Conservation (phyloP, 2,113 vertebrate species). For the Salvator merianae region DNA sequence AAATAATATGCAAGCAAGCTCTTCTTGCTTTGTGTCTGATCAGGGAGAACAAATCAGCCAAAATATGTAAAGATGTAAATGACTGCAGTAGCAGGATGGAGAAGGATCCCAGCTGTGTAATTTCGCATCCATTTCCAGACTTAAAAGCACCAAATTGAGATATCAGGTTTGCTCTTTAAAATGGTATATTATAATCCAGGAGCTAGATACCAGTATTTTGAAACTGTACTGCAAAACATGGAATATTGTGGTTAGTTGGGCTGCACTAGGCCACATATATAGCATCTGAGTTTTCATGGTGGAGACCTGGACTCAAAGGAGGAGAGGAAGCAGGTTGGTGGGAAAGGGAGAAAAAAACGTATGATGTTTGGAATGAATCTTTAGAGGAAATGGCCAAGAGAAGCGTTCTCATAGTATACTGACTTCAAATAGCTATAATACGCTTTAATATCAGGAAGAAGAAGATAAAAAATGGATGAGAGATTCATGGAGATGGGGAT, state of each 20-base stretch:
- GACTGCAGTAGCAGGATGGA: slow-evolving; percentile 4
- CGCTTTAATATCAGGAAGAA: too few species aligned
- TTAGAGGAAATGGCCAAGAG: too few species aligned
- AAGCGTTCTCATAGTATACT: too few species aligned
- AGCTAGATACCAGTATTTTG: background rate
- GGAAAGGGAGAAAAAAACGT: too few species aligned
- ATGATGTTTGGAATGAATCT: too few species aligned
- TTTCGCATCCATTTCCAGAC: slow-evolving; percentile 37
- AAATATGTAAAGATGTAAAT: slow-evolving; percentile 24
- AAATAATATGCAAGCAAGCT: slow-evolving; percentile 9
- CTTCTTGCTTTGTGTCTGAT: slow-evolving; percentile 28
- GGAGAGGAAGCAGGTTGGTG: background rate
- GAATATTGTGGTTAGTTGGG: background rate
- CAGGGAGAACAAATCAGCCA: slow-evolving; percentile 4
- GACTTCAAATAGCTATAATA: too few species aligned
- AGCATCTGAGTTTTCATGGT: background rate
- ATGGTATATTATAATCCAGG: slow-evolving; percentile 15
- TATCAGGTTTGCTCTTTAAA: slow-evolving; percentile 29
- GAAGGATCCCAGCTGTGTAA: slow-evolving; percentile 2
- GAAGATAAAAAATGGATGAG: too few species aligned
- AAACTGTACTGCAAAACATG: background rate
- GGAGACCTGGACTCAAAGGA: too few species aligned
- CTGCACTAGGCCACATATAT: background rate
- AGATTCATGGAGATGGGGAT: too few species aligned
- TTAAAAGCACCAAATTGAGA: slow-evolving; percentile 22